A percentile compares a stretch with the other conserved stretches of the same genome.
These are phyloP conservation scores for Orthosia incerta DNA, from an alignment of 2,888 invertebrate species.

Conservation along the genomic window DNA sequence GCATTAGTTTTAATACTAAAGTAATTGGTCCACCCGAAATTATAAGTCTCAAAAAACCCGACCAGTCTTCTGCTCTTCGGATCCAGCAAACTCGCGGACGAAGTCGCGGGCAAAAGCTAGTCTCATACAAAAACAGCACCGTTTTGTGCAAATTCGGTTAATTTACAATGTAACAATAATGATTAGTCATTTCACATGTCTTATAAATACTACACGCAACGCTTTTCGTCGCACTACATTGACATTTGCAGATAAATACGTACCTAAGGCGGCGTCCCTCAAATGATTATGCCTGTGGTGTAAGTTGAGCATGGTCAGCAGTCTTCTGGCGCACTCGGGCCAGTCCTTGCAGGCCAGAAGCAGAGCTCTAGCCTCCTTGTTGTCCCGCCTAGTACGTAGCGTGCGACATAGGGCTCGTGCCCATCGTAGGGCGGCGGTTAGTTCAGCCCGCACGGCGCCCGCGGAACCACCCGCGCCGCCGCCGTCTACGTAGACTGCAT, in stretches of 20 bases:
- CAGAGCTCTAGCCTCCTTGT: slow-evolving; percentile 92
- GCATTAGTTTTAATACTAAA: too few species aligned
- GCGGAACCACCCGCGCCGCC: slow-evolving; percentile 92
- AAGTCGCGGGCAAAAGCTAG: too few species aligned
- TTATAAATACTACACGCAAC: too few species aligned
- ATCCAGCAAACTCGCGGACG: too few species aligned
- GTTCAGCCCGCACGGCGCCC: slow-evolving; percentile 96
- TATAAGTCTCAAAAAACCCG: too few species aligned
- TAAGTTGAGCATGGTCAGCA: slow-evolving; percentile 96
- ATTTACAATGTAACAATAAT: neutral
- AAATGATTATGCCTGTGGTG: slow-evolving; percentile 96
- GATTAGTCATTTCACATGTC: too few species aligned
- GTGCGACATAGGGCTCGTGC: slow-evolving; percentile 94
- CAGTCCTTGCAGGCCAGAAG: slow-evolving; percentile 95
- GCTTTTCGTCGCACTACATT: too few species aligned
- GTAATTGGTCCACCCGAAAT: too few species aligned
- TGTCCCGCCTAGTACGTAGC: slow-evolving; percentile 92
- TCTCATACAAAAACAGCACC: too few species aligned
- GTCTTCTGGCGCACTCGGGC: slow-evolving; percentile 96
- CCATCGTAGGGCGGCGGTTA: slow-evolving; percentile 95
- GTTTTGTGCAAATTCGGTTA: too few species aligned
- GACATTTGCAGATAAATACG: neutral
- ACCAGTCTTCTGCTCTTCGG: too few species aligned
- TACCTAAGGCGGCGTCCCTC: slow-evolving; percentile 94
- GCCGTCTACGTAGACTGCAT: slow-evolving; percentile 98